Base-by-base conservation (phyloP, 2,113 vertebrate genomes). In the Thamnaconus septentrionalis region DNA sequence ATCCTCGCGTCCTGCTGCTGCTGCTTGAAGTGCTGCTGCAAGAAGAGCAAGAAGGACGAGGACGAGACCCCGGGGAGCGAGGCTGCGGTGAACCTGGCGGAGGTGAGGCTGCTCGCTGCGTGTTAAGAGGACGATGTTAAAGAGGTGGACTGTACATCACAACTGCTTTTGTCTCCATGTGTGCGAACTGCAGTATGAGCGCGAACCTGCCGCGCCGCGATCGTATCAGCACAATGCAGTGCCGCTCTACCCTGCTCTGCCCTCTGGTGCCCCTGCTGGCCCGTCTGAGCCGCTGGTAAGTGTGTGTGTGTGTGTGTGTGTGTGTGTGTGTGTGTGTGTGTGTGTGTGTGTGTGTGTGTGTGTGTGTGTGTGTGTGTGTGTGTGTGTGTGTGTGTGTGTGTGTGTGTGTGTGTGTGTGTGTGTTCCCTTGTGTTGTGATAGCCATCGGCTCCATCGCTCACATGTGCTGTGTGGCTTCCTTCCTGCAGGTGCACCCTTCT, bases 401-500 rank as follows among this genome's bases (percentile, higher is more conserved):
- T 31, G 18, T 31, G 18, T 31, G 18, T 31, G 18, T 31, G 18
- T 31, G 18, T 31, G 18, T 31, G 18, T 31, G 18, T 31, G 18
- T 31, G 18, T 31, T n/a, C n/a, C n/a, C n/a, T n/a, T n/a, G 18
- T 31, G 18, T 31, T n/a, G n/a, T 31, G 18, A 31, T 31, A 31
- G 18, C 18, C 18, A 31, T 31, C 39, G 7, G 3, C 3, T 64
- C 7, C 50, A 4, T 11, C 7, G 1, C 49, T 80, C 12, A 69
- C 7, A 1, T 39, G 44, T 78, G 54, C 11, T 41, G 1, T 53
- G 6, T 59, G 8, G 3, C 56, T 70, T 67, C 40, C 41, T 18
- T 68, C 48, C 47, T 67, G 50, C 72, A 84, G 75, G 60, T 66
- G 61, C 60, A 71, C 41, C 6, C 11, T 51, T 51, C 54, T 41